Evolutionary conservation across 2,888 invertebrate species (phyloP).

Genomic region (Andrena haemorrhoa): DNA sequence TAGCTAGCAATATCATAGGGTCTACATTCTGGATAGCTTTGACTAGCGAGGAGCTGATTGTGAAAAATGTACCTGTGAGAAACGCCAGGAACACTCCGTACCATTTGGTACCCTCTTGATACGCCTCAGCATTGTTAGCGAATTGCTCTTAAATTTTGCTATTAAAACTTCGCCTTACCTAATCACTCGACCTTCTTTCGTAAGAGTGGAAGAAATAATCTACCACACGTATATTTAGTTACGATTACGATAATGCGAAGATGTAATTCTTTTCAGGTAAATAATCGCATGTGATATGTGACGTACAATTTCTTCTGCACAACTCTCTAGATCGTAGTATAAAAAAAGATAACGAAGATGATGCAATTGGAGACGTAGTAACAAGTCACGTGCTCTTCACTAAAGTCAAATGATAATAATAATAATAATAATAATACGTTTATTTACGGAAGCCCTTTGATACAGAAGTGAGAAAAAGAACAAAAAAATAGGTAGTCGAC

Average conservation of each 20-base stretch:
- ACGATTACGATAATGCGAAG: constrained; percentile 5
- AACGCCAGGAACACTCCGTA: constrained; percentile 84
- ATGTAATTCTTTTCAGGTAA: background rate
- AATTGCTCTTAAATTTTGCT: constrained; percentile 77
- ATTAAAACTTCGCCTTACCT: constrained; percentile 44
- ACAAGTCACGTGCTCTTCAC: background rate
- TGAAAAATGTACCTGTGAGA: constrained; percentile 85
- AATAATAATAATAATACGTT: too few relatives aligned
- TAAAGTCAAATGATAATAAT: background rate
- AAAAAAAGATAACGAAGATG: too few relatives aligned
- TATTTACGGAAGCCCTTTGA: too few relatives aligned
- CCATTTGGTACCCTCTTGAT: constrained; percentile 82
- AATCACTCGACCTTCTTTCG: constrained; percentile 41
- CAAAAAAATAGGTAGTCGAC: too few relatives aligned
- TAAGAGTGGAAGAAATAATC: constrained; percentile 18
- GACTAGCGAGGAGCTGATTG: constrained; percentile 84
- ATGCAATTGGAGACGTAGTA: too few relatives aligned
- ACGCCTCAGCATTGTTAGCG: constrained; percentile 78
- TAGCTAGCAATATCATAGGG: constrained; percentile 84
- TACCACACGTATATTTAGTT: background rate
- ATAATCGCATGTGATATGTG: background rate
- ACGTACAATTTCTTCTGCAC: background rate
- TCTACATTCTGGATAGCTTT: constrained; percentile 84
- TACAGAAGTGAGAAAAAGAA: too few relatives aligned
- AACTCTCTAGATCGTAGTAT: background rate